Evolutionary conservation across 1,140 invertebrate species (phyloP), one percentile per base, ranked within the genome.

Genomic region (Apis florea): DNA sequence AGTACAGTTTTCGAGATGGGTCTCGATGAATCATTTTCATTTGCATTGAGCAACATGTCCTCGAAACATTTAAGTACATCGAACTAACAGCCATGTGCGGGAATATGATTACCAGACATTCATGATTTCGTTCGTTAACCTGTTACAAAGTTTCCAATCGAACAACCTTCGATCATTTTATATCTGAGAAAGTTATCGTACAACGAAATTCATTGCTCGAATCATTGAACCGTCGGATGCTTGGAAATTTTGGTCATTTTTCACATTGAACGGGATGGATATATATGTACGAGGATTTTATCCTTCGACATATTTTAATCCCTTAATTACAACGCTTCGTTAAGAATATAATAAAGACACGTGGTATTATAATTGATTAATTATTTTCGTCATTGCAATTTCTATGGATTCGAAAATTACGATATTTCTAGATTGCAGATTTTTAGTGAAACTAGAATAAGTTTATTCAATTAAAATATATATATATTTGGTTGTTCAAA

Each of bases 61-160:
- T 68, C 83, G 73, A 84, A 80, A 75, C 83, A 59, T 85, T 77
- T 85, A 85, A 82, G 83, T 82, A 66, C 76, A 70, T 84, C 84
- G 79, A 85, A 81, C 68, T 79, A 84, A 83, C 73, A 54, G 61
- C 69, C 75, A 64, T 70, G n/a, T 24, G 40, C 64, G 51, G 58
- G 53, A 49, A 73, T 51, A 59, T 64, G 63, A 15, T 31, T 58
- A 47, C 53, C 56, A 24, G 15, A 47, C 68, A 26, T 66, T 66
- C 59, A 61, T n/a, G 26, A 68, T 24, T 76, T 75, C 59, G 67
- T 85, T 83, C 74, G 61, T 31, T 8, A 17, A 61, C 47, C 70
- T n/a, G 26, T 75, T 64, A 49, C 54, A 3, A 5, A 71, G 31
- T 19, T 59, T 66, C 31, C 54, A 26, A 69, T 59, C 54, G 40